phyloP scores from a whole-genome alignment of 2,797 vertebrate genomes.

The Phaenicophaeus curvirostris region DNA sequence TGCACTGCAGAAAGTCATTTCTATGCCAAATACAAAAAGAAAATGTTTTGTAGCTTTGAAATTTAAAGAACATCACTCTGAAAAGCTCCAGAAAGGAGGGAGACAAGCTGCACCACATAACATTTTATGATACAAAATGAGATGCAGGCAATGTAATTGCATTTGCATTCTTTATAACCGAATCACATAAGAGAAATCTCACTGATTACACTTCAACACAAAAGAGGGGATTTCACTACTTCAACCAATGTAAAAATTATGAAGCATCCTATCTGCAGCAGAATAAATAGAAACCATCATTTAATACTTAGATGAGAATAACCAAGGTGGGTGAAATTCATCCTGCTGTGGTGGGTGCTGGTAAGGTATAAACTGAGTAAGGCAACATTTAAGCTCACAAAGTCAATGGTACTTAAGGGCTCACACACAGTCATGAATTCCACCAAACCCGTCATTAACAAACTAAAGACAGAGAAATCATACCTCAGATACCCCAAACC shows the following conservation, averaged over 20 bases:
- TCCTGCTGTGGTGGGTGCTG: not conserved
- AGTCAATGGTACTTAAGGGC: not conserved
- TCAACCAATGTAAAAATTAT: slow-evolving; percentile 58
- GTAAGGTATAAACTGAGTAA: not conserved
- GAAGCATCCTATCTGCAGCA: not conserved
- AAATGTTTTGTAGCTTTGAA: not conserved
- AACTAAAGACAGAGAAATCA: not conserved
- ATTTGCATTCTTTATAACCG: too few species aligned
- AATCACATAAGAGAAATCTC: slow-evolving; percentile 20
- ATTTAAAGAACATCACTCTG: slow-evolving; percentile 30
- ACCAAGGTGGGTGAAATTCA: slow-evolving; percentile 6
- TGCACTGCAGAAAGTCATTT: slow-evolving; percentile 15
- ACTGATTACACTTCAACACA: slow-evolving; percentile 73
- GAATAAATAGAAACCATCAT: slow-evolving; percentile 48
- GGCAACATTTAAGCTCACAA: not conserved
- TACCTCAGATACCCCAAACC: not conserved
- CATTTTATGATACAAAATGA: slow-evolving; percentile 72
- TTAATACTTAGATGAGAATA: not conserved
- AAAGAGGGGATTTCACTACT: slow-evolving; percentile 73
- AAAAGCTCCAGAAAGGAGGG: slow-evolving; percentile 45
- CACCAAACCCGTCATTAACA: not conserved
- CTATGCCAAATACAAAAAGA: slow-evolving; percentile 23
- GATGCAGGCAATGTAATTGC: slow-evolving; percentile 52
- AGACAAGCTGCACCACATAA: slow-evolving; percentile 65
- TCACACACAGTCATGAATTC: not conserved